Conservation (phyloP, 2,113 vertebrate genomes). For the Pelmatolapia mariae region DNA sequence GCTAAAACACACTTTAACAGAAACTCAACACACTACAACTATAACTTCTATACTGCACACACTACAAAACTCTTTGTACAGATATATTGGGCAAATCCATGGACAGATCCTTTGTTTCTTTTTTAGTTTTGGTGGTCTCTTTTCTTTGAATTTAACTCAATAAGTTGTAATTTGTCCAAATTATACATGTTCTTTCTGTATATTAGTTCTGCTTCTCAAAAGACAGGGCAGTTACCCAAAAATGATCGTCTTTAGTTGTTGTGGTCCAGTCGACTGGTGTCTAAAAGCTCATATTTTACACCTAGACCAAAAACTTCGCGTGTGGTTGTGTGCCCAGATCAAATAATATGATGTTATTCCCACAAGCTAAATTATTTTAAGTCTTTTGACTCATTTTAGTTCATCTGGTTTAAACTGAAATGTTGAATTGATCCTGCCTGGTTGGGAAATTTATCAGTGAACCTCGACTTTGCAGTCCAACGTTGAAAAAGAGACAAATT, state of each 20-base stretch:
- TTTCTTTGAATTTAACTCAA: neutral
- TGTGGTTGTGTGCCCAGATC: neutral
- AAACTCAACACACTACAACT: neutral
- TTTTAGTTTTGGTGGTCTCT: neutral
- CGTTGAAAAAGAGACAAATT: neutral
- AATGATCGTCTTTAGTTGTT: neutral
- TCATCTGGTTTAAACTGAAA: neutral
- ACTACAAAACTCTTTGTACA: neutral
- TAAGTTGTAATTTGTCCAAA: neutral
- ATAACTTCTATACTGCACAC: neutral
- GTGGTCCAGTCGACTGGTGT: neutral
- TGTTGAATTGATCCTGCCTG: neutral
- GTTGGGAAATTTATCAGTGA: neutral
- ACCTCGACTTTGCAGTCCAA: neutral
- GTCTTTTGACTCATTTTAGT: neutral
- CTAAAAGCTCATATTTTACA: neutral
- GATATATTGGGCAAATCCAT: neutral
- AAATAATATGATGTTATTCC: neutral
- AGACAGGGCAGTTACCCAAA: neutral
- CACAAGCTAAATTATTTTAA: neutral
- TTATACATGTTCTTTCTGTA: neutral
- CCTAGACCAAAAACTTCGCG: neutral
- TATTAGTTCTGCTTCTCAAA: neutral
- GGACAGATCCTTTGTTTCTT: accelerated
- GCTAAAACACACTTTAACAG: neutral